Percentiles rank a stretch among this genome's conserved stretches.
These are phyloP conservation scores for Hippasteria phrygiana DNA, from an alignment of 53 echinoderm and acorn worm genomes.

Conservation along the genomic window DNA sequence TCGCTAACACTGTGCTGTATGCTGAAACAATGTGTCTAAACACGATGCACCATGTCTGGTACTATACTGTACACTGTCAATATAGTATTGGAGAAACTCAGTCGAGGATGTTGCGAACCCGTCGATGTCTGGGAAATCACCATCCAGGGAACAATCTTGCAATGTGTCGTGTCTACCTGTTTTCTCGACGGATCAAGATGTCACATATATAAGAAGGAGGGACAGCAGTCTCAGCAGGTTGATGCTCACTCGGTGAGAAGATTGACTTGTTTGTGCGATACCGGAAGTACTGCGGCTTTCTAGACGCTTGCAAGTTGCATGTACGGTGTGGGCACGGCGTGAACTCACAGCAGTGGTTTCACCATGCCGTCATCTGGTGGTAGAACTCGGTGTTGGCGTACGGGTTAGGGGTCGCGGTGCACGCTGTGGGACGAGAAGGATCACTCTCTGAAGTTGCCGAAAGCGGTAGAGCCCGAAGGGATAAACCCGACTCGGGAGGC, in stretches of 20 bases:
- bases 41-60: too few species aligned
- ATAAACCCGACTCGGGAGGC: constrained; percentile 6
- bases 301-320: neutral
- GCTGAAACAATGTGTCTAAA: too few species aligned
- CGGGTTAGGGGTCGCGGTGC: neutral
- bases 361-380: neutral
- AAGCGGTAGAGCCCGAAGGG: constrained; percentile 13
- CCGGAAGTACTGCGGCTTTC: constrained; percentile 6
- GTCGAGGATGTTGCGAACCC: too few species aligned
- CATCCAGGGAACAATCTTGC: too few species aligned
- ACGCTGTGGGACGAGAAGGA: neutral
- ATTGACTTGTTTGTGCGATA: neutral
- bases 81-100: too few species aligned
- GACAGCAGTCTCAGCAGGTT: too few species aligned
- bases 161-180: too few species aligned
- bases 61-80: too few species aligned
- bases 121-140: too few species aligned
- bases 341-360: neutral
- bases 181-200: too few species aligned
- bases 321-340: neutral
- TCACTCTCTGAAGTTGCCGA: constrained; percentile 21
- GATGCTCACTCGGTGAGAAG: neutral
- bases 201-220: too few species aligned
- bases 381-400: neutral
- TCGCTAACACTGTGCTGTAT: too few species aligned